Evolutionary conservation across 2,797 vertebrate genomes (phyloP), one percentile per base, ranked within the genome.

Genomic region (Microctenopoma stevenorrisi): DNA sequence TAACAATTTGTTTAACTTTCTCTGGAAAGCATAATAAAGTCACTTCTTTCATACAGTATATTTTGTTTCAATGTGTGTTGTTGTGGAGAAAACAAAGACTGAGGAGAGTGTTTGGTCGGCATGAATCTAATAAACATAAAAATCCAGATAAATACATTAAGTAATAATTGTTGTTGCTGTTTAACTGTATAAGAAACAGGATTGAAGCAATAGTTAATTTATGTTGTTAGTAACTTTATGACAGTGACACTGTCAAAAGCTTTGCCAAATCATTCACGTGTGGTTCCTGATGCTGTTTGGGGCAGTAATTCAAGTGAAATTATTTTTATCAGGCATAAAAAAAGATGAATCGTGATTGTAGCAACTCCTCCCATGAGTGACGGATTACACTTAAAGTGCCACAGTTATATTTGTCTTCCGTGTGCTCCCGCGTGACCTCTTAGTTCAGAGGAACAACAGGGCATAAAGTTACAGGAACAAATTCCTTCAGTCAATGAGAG

Each of bases 401-500:
- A 37, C 28, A 26, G 5, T 15, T 38, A 14, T 33, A 5, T 54
- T 64, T 30, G 14, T 47, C 25, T 22, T 14, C 66, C 15, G 7
- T 35, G 57, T 37, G 16, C 14, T 38, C 14, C 25, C 14, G 26
- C 49, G 68, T 70, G 48, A 61, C 63, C 57, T 53, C 50, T 74
- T 46, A 16, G 56, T 74, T 64, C 5, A n/a, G 25, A 46, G 63
- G 58, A 72, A 83, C 62, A 65, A 76, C 78, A 78, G 62, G 59
- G 70, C 78, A 83, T 87, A 81, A 56, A 88, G 87, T 79, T 64
- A 43, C 60, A 61, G 43, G 56, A 74, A n/a, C 2, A 80, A 81
- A 92, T 91, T 91, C 89, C 89, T 86, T 68, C 40, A 85, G 83
- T 89, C 84, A 84, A 74, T 84, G 64, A 81, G 66, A 89, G 81